Percentiles rank a stretch among this genome's conserved stretches.
Conservation (phyloP, 1,140 invertebrate genomes). For the Lepeophtheirus salmonis region DNA sequence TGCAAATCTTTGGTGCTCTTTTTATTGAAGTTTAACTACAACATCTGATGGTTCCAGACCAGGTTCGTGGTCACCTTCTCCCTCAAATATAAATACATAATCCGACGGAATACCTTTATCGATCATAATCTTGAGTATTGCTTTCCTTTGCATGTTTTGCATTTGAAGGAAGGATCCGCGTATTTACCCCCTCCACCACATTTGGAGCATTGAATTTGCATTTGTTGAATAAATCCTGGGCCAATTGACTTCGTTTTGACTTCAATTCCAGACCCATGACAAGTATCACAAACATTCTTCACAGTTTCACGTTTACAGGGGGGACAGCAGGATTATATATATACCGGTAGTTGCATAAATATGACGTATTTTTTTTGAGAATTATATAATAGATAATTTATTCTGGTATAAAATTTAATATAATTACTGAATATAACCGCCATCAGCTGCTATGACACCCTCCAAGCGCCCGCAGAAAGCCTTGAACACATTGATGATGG, state of each 20-base stretch:
- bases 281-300: conserved; percentile 24
- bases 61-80: conserved; percentile 37
- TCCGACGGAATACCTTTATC: conserved; percentile 38
- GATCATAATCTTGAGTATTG: conserved; percentile 33
- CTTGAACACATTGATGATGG: no score
- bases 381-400: no score
- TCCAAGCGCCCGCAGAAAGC: no score
- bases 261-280: conserved; percentile 28
- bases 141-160: conserved; percentile 45
- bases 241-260: conserved; percentile 29
- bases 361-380: no score
- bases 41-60: conserved; percentile 38
- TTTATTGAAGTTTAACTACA: conserved; percentile 37
- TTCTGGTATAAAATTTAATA: no score
- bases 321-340: no score
- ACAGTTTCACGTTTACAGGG: conserved; percentile 32
- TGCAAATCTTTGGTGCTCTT: conserved; percentile 33
- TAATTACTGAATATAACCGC: no score
- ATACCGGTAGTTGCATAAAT: no score
- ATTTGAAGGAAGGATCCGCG: conserved; percentile 40
- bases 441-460: no score
- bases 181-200: conserved; percentile 70
- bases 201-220: conserved; percentile 38
- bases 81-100: conserved; percentile 35
- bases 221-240: conserved; percentile 33